A percentile compares a stretch with the other conserved stretches of the same genome.
These are phyloP conservation scores for Karalla daura DNA, from an alignment of 2,797 vertebrate species.

Conservation along the genomic window DNA sequence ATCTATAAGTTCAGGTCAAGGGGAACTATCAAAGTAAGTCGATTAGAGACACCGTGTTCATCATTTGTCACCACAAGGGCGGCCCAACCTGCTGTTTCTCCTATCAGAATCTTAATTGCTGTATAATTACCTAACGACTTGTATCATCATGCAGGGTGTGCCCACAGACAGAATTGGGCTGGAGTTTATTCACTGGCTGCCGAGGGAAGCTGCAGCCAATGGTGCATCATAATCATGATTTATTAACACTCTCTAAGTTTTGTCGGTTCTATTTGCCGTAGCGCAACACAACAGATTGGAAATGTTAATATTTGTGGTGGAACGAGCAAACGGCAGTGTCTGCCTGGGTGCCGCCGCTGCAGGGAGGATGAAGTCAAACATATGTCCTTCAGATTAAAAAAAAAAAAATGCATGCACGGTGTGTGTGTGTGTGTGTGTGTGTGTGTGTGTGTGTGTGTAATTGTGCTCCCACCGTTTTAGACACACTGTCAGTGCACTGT, in stretches of 20 bases:
- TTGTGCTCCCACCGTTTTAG: conserved; percentile 18
- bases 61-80: conserved; percentile 64
- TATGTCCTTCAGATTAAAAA: conserved; percentile 68
- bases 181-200: conserved; percentile 67
- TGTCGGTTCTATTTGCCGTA: conserved; percentile 77
- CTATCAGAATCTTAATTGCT: conserved; percentile 77
- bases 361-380: conserved; percentile 72
- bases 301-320: conserved; percentile 81
- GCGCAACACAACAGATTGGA: conserved; percentile 81
- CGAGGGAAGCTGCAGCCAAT: conserved; percentile 68
- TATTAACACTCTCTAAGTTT: conserved; percentile 80
- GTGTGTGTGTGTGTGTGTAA: too few relatives aligned
- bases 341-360: conserved; percentile 30
- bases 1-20: conserved; percentile 72
- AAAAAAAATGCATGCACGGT: neutral
- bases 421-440: too few relatives aligned
- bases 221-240: conserved; percentile 84
- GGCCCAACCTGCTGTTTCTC: conserved; percentile 71
- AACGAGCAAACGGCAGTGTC: conserved; percentile 60
- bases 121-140: conserved; percentile 76
- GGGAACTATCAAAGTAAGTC: conserved; percentile 65
- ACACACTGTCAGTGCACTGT: conserved; percentile 11
- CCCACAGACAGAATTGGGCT: conserved; percentile 64
- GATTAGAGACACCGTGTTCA: conserved; percentile 59
- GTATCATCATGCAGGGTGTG: conserved; percentile 70